phyloP scores from a whole-genome alignment of 2,888 invertebrate genomes.

The Exocentrus adspersus region DNA sequence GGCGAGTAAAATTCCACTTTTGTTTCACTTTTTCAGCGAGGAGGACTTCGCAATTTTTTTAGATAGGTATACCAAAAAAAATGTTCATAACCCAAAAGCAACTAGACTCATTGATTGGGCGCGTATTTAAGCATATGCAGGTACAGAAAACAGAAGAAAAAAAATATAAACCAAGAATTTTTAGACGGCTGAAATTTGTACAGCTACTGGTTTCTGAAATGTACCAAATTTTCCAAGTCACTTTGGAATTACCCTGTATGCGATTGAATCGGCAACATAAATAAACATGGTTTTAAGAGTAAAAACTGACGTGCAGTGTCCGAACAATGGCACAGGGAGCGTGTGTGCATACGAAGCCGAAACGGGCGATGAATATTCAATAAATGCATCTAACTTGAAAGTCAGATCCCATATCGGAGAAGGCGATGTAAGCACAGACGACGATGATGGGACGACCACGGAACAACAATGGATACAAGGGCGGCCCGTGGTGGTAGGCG shows the following conservation, averaged over 20 bases:
- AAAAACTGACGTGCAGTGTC: slow-evolving; percentile 1
- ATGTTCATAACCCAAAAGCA: no score
- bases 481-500: slow-evolving; percentile 14
- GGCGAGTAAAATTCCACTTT: slow-evolving; percentile 47
- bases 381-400: slow-evolving; percentile 31
- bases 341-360: slow-evolving; percentile 18
- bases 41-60: slow-evolving; percentile 23
- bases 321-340: slow-evolving; percentile 6
- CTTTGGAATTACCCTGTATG: neutral
- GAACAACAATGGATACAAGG: slow-evolving; percentile 17
- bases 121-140: no score
- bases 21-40: slow-evolving; percentile 35
- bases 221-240: no score
- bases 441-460: neutral
- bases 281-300: slow-evolving; percentile 2
- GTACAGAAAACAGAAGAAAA: no score
- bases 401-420: slow-evolving; percentile 26
- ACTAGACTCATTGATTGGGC: no score
- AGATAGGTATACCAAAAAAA: no score
- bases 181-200: no score
- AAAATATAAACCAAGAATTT: no score
- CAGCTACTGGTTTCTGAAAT: no score
- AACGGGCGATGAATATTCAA: slow-evolving; percentile 35
- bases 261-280: slow-evolving; percentile 1
- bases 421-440: slow-evolving; percentile 21